Evolutionary conservation across 1,140 invertebrate species (phyloP), one percentile per base, ranked within the genome.

Genomic region (Hylaeus volcanicus): DNA sequence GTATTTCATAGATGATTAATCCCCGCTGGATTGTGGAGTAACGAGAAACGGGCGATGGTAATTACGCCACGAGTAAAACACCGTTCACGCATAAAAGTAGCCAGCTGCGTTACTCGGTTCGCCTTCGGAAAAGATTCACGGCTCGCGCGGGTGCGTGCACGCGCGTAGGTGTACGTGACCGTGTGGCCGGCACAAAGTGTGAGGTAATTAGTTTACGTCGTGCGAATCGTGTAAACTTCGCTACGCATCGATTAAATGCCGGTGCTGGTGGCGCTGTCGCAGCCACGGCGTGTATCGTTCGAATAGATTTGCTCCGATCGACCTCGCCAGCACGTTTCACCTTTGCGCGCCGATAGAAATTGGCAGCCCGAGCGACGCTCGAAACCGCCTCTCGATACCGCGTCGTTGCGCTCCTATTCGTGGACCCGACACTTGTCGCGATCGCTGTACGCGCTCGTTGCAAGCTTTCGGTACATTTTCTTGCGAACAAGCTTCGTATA

Each of bases 131-230:
- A 83, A 78, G 83, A 83, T 79, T 68, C 63, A 56, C n/a, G 60
- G 45, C n/a, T 39, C 39, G 41, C 4, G 1, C 39, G 39, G 55
- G 56, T 15, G 58, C 60, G 37, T 53, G 14, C 39, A 48, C 8
- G 15, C 39, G 26, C 15, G 70, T 58, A 26, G 51, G 76, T 41
- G 45, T 8, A n/a, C 15, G 45, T 9, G 14, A 6, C 26, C 64
- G 80, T 74, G 70, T 60, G 84, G 76, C 64, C 82, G 79, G 89
- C 82, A 88, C 81, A 88, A 90, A 88, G 88, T 88, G 88, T 87
- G 85, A 85, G 86, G 88, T 90, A 91, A 92, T 92, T 92, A 92
- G 91, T 89, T 92, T 89, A 91, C 88, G 83, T 89, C 84, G 89
- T 82, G 85, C 82, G 84, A 85, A 74, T 82, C 83, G 84, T 83